Conservation (phyloP, 2,888 invertebrate genomes). For the Lasioglossum morio region DNA sequence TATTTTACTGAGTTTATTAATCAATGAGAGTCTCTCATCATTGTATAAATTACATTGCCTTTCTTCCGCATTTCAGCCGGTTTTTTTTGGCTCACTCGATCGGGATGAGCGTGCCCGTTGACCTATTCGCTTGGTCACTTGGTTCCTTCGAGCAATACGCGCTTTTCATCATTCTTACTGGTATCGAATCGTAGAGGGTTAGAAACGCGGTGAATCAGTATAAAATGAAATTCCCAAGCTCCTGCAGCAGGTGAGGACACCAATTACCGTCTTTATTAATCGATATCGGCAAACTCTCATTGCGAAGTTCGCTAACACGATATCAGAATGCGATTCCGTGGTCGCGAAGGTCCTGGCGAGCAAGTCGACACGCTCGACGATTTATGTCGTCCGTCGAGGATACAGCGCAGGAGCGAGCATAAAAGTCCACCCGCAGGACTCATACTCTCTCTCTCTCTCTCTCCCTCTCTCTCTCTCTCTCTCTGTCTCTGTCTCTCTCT, state of each 20-base stretch:
- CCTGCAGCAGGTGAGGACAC: background rate
- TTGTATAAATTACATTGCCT: no score
- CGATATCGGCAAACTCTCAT: background rate
- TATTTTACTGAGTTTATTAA: no score
- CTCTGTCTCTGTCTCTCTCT: constrained; percentile 31
- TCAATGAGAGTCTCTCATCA: no score
- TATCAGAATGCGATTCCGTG: constrained; percentile 6
- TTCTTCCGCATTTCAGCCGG: background rate
- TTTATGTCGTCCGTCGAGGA: constrained; percentile 70
- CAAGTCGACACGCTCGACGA: constrained; percentile 66
- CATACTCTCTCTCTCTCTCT: background rate
- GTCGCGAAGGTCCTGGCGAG: constrained; percentile 33
- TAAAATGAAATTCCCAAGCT: background rate
- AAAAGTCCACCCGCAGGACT: constrained; percentile 66
- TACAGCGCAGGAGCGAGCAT: constrained; percentile 59
- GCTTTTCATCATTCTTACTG: no score
- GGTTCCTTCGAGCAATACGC: background rate
- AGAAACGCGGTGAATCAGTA: no score
- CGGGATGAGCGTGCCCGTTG: background rate
- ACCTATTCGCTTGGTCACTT: background rate
- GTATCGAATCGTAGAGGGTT: background rate
- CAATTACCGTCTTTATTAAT: background rate
- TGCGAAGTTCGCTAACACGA: background rate
- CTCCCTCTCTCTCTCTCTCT: constrained; percentile 27
- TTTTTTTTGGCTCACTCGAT: background rate